A percentile compares a stretch with the other conserved stretches of the same genome.
Conservation (phyloP, 1,140 invertebrate genomes). For the Solenopsis fugax region DNA sequence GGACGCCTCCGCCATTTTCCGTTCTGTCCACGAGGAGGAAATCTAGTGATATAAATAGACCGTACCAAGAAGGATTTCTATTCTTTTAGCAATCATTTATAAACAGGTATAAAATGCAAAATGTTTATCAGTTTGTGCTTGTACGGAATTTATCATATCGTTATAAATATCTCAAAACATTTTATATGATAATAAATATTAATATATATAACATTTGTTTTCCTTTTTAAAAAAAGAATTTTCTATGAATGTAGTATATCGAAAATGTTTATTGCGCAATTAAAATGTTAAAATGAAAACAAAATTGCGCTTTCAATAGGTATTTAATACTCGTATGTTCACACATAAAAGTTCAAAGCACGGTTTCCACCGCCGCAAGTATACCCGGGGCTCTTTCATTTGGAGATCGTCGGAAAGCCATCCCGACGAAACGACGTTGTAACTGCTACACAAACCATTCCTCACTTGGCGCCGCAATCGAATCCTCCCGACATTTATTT, state of each 20-base stretch:
- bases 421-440: constrained; percentile 73
- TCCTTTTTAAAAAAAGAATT: neutral
- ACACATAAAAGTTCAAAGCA: constrained; percentile 58
- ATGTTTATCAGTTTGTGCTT: neutral
- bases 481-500: constrained; percentile 58
- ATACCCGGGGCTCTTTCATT: constrained; percentile 62
- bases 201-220: neutral
- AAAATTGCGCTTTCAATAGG: constrained; percentile 33
- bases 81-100: neutral
- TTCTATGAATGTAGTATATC: neutral
- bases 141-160: neutral
- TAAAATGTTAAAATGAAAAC: neutral
- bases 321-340: constrained; percentile 66
- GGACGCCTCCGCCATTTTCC: constrained; percentile 24
- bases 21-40: neutral
- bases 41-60: constrained; percentile 39
- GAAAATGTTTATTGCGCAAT: neutral
- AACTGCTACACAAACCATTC: constrained; percentile 65
- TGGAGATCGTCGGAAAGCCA: constrained; percentile 63
- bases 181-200: neutral
- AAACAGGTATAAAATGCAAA: neutral
- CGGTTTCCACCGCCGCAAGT: constrained; percentile 41
- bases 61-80: neutral
- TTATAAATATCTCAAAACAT: neutral
- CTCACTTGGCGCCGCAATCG: constrained; percentile 39